A percentile compares a stretch with the other conserved stretches of the same genome.
Conservation (phyloP, 1,140 invertebrate species). For the Penaeus vannamei region DNA sequence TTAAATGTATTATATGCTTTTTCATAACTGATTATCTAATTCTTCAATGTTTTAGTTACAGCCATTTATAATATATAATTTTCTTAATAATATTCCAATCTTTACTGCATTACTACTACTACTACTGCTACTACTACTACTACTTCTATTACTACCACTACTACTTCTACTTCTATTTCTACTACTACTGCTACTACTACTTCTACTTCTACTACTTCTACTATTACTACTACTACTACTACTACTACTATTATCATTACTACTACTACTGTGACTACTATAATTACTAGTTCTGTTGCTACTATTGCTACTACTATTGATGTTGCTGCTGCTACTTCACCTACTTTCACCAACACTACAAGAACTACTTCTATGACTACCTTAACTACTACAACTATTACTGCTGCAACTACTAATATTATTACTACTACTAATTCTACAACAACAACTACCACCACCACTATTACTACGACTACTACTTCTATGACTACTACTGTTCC, state of each 20-base stretch:
- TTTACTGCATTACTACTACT: slow-evolving; percentile 2
- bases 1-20: too few species aligned
- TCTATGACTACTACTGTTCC: neutral
- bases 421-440: slow-evolving; percentile 14
- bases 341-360: neutral
- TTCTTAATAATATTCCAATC: too few species aligned
- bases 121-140: neutral
- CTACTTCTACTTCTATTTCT: slow-evolving; percentile 29
- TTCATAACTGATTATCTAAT: too few species aligned
- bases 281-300: neutral
- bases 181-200: slow-evolving; percentile 22
- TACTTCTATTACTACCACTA: neutral
- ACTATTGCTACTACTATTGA: neutral
- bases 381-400: neutral
- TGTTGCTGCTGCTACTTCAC: neutral
- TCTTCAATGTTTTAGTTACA: too few species aligned
- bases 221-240: slow-evolving; percentile 21
- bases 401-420: neutral
- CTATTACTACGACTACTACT: slow-evolving; percentile 8
- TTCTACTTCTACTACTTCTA: slow-evolving; percentile 23
- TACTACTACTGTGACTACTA: neutral
- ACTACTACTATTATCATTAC: neutral
- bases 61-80: too few species aligned
- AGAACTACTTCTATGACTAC: neutral
- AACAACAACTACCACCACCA: neutral